A percentile compares a stretch with the other conserved stretches of the same genome.
phyloP scores from a whole-genome alignment of 2,888 invertebrate genomes.

The Drosophila putrida region DNA sequence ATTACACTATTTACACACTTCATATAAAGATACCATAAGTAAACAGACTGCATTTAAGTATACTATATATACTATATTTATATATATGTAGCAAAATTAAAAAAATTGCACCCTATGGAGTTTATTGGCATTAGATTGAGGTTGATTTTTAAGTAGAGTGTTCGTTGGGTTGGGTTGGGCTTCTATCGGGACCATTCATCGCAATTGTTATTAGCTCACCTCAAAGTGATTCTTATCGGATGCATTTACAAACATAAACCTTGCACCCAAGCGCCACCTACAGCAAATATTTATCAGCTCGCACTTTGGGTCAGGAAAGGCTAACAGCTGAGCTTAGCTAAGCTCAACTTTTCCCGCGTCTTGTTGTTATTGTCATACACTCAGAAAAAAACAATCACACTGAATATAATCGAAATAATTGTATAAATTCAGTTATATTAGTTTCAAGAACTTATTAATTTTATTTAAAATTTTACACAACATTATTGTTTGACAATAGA shows the following conservation, averaged over 20 bases:
- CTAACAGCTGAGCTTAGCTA: conserved; percentile 32
- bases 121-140: neutral
- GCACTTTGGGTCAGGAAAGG: conserved; percentile 54
- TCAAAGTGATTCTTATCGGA: conserved; percentile 53
- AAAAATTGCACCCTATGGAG: neutral
- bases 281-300: conserved; percentile 61
- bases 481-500: too few species aligned
- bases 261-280: conserved; percentile 59
- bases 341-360: conserved; percentile 1
- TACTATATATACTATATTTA: too few species aligned
- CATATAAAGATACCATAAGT: too few species aligned
- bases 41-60: too few species aligned
- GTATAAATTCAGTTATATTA: too few species aligned
- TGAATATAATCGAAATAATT: too few species aligned
- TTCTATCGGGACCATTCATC: conserved; percentile 14
- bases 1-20: too few species aligned
- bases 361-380: conserved; percentile 13
- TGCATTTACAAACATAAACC: conserved; percentile 61
- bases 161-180: neutral
- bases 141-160: neutral
- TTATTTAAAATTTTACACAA: too few species aligned
- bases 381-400: neutral
- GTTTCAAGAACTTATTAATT: too few species aligned
- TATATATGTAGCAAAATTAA: too few species aligned
- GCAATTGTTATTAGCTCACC: conserved; percentile 47